Base-by-base conservation (phyloP, 2,888 invertebrate species). In the Papilio demoleus region DNA sequence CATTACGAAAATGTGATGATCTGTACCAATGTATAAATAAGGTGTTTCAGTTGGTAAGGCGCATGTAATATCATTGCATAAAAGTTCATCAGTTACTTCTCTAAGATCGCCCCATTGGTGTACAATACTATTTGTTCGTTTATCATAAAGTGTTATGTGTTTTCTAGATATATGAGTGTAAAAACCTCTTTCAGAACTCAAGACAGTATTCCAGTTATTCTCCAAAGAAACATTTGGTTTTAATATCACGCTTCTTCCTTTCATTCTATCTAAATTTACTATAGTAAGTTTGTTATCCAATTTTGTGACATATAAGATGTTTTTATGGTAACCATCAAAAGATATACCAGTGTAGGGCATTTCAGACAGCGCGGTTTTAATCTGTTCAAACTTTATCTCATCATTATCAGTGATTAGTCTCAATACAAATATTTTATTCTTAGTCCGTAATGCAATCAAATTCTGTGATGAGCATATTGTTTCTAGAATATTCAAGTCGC, bases 131-230 rank as follows among this genome's bases (percentile, higher is more conserved):
- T 89, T 85, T 0, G 83, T 84, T 72, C 91, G 78, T 75, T 91
- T 92, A 70, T 93, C 93, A 65, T 92, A 92, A 0, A 88, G 75
- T 0, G 86, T 81, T n/a, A 93, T 74, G 1, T 79, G 75, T 45
- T 81, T 77, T 68, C 75, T 83, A 4, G 85, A 79, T 1, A 88
- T 76, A 67, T 90, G 88, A 14, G 85, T 79, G 62, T 85, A 91
- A 65, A 80, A 82, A 1, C 79, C 77, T 56, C 88, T 78, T 45
- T 88, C 87, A 0, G 82, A 79, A 34, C 86, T 83, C n/a, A 87
- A 75, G 0, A 93, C 87, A 1, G 83, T 80, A 66, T 82, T 89
- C 90, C 92, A 93, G 74, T 92, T 91, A 72, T 93, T 80, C 0
- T 82, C 69, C 45, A 85, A 73, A 11, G 80, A 75, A 9, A 79